Base-by-base conservation (phyloP, 2,113 vertebrate genomes). In the Ornithorhynchus anatinus region DNA sequence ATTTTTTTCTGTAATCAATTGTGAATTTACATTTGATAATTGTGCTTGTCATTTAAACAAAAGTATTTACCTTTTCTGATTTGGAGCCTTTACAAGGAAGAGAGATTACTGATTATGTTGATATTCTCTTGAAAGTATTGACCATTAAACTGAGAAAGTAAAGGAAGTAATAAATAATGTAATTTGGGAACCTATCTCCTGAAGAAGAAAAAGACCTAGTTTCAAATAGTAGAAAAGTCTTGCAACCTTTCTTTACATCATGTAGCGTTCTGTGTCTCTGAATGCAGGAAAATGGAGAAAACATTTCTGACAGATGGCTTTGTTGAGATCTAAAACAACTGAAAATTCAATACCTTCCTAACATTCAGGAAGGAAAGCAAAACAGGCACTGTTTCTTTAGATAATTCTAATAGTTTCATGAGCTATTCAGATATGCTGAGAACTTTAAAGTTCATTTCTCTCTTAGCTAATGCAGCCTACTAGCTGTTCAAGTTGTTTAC, bases 1-100 rank as follows among this genome's bases (percentile, higher is more conserved):
- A 80, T 82, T 76, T 64, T 77, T 84, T 81, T 60, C 70, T 75
- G 72, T 81, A 84, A 88, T 88, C 86, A 88, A 84, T 78, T 76
- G 64, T 69, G 78, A 86, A 87, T 88, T 84, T 86, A 77, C 81
- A 85, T 77, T 82, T 84, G 77, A 82, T 84, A 82, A 70, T 61
- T 68, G 82, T 77, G 31, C 60, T 40, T 81, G 79, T 80, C 85
- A 61, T 83, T 89, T 85, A 84, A 88, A 77, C 77, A 81, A 75
- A 82, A 84, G 77, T 85, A 69, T 85, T 88, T 74, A 80, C 82
- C 81, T 79, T 74, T 57, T 69, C 75, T 80, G 77, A 84, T 88
- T 79, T 84, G 59, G 33, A 80, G 52, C 38, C 36, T 53, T 71
- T 83, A 80, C 73, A 45, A 77, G 79, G 72, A 72, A 86, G 72